A percentile compares a stretch with the other conserved stretches of the same genome.
These are phyloP conservation scores for Hydrolagus colliei DNA, from an alignment of 2,797 vertebrate species.

Conservation along the genomic window DNA sequence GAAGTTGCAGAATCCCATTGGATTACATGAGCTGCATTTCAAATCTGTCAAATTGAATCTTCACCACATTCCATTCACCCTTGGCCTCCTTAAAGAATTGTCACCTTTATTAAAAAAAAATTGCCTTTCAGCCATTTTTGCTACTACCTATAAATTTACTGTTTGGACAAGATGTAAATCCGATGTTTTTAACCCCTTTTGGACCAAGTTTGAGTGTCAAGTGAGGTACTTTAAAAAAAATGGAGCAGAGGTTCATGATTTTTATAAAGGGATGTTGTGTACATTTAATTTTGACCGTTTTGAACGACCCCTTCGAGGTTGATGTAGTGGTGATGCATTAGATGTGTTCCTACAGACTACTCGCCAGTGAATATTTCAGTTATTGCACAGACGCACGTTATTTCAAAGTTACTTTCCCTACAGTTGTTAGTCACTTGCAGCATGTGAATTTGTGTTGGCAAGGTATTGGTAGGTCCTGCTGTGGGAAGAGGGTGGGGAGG, in stretches of 20 bases:
- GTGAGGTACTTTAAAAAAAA: background rate
- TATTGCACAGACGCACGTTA: too few relatives aligned
- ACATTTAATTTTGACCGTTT: constrained; percentile 23
- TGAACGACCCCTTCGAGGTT: background rate
- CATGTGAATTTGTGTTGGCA: too few relatives aligned
- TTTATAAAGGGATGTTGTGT: constrained; percentile 19
- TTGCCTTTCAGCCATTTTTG: background rate
- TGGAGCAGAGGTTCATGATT: constrained; percentile 8
- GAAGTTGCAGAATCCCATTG: constrained; percentile 94
- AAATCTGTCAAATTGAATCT: constrained; percentile 53
- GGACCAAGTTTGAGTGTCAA: background rate
- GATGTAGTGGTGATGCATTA: background rate
- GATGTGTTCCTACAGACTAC: too few relatives aligned
- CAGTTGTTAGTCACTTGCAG: too few relatives aligned
- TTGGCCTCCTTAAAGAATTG: background rate
- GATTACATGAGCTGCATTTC: constrained; percentile 94
- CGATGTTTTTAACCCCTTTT: background rate
- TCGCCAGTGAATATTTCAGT: too few relatives aligned
- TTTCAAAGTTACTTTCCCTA: too few relatives aligned
- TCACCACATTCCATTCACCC: constrained; percentile 23
- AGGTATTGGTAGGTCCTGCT: too few relatives aligned
- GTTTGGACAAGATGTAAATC: constrained; percentile 5
- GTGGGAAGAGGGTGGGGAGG: too few relatives aligned
- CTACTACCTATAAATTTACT: background rate
- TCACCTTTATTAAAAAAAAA: background rate